Base-by-base conservation (phyloP, 2,888 invertebrate species). In the Copidosoma aretas region DNA sequence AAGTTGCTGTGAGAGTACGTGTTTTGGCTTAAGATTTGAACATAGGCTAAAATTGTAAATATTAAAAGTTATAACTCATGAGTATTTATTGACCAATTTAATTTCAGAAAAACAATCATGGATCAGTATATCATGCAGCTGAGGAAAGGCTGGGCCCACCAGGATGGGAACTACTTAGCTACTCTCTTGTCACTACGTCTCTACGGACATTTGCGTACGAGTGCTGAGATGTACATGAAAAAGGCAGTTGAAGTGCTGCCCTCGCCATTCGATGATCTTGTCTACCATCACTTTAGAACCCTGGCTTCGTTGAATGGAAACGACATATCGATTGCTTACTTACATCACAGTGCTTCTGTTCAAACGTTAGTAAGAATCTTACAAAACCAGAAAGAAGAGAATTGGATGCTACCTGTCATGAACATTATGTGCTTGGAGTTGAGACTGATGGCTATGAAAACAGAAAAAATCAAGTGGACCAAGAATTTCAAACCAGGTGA, bases 341-440 rank as follows among this genome's bases (percentile, higher is more conserved):
- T 89, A 72, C 87, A 91, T 73, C 97, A 97, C 81, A 91, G 91
- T 75, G 85, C 88, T 10, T 89, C 93, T 75, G 91, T 93, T 0
- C 92, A 93, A 75, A 87, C 89, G 0, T 90, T 96, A 57, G 91
- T 91, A 0, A 93, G 93, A 81, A 87, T 95, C 64, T 86, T 98
- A 59, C 95, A 96, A 82, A 86, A 89, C 46, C 91, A 94, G 75
- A 95, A 94, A 76, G 98, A 98, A 75, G 96, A 96, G 78, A 98
- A 98, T 83, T 99, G 98, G 98, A 92, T 93, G 75, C 85, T 99
- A n/a, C 94, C 96, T 0, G 88, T 98, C 12, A 93, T 98, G 92
- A 95, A 94, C 79, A 89, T 90, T 0, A 89, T 94, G 17, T 95
- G 96, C 77, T 87, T 95, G 19, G 98, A 99, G 84, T 86, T 99